These are phyloP conservation scores for Seira musarum DNA, from an alignment of 2,888 invertebrate genomes.

Conservation along the genomic window DNA sequence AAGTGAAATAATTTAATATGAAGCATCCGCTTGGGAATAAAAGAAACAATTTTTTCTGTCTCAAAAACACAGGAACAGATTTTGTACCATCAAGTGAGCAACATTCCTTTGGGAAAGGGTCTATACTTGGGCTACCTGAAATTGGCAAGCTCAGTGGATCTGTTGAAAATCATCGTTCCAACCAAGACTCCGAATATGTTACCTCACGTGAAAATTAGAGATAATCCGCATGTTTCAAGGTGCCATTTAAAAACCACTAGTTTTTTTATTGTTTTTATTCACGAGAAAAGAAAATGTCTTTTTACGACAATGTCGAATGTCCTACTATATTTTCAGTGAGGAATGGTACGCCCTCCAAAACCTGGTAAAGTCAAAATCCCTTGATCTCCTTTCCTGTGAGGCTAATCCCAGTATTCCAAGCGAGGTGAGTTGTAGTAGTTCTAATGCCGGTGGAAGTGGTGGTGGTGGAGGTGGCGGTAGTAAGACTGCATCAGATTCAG, in stretches of 20 bases:
- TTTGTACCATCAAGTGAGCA: conserved; percentile 84
- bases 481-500: conserved; percentile 51
- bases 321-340: conserved; percentile 77
- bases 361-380: conserved; percentile 69
- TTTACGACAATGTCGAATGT: conserved; percentile 14
- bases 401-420: conserved; percentile 43
- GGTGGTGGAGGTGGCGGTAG: conserved; percentile 1
- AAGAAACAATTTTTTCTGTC: not conserved
- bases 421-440: conserved; percentile 22
- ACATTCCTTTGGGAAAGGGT: conserved; percentile 86
- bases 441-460: not conserved
- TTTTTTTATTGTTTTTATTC: conserved; percentile 44
- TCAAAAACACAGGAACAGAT: conserved; percentile 75
- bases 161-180: conserved; percentile 93
- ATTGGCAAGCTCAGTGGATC: conserved; percentile 96
- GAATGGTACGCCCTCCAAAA: conserved; percentile 94
- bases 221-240: conserved; percentile 97
- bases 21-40: conserved; percentile 6
- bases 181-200: conserved; percentile 94
- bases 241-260: conserved; percentile 74
- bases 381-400: conserved; percentile 60
- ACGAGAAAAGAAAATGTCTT: conserved; percentile 17
- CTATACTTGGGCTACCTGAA: conserved; percentile 97
- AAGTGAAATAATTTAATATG: conserved; percentile 44
- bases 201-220: conserved; percentile 92